A percentile compares a stretch with the other conserved stretches of the same genome.
These are phyloP conservation scores for Ascidia mentula DNA, from an alignment of 23 tunicate species.

Conservation along the genomic window DNA sequence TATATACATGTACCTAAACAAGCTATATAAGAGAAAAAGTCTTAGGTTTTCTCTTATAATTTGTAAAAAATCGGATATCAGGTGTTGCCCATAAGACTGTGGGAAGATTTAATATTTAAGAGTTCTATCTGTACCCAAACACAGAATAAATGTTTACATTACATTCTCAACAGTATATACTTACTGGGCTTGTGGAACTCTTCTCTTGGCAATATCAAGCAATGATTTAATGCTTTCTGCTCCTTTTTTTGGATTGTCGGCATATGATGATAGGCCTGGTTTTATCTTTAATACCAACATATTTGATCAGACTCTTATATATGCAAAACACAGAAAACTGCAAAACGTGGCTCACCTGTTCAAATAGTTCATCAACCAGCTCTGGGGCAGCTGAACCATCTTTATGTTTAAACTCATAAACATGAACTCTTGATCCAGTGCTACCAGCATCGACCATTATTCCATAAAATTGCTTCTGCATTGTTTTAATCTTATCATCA, in stretches of 20 bases:
- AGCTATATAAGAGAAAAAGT: no score
- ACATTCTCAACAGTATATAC: no score
- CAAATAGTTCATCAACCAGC: constrained; percentile 57
- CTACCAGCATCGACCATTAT: constrained; percentile 89
- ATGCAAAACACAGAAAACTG: neutral
- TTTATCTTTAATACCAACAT: constrained; percentile 44
- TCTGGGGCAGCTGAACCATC: constrained; percentile 15
- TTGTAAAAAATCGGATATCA: no score
- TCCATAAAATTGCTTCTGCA: constrained; percentile 13
- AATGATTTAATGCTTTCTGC: constrained; percentile 45
- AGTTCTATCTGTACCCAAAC: no score
- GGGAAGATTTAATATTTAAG: no score
- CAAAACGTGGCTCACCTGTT: constrained; percentile 30
- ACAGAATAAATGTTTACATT: no score
- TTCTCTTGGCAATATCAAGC: constrained; percentile 52
- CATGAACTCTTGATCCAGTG: constrained; percentile 82
- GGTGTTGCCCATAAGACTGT: no score
- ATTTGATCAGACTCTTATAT: neutral
- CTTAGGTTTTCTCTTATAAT: no score
- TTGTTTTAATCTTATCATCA: constrained; percentile 1
- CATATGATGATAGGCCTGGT: constrained; percentile 77
- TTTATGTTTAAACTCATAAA: constrained; percentile 38
- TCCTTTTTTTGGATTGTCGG: constrained; percentile 38
- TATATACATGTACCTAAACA: no score
- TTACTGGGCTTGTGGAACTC: constrained; percentile 51